Conservation (phyloP, 2,888 invertebrate genomes). For the Perithous albicinctus region DNA sequence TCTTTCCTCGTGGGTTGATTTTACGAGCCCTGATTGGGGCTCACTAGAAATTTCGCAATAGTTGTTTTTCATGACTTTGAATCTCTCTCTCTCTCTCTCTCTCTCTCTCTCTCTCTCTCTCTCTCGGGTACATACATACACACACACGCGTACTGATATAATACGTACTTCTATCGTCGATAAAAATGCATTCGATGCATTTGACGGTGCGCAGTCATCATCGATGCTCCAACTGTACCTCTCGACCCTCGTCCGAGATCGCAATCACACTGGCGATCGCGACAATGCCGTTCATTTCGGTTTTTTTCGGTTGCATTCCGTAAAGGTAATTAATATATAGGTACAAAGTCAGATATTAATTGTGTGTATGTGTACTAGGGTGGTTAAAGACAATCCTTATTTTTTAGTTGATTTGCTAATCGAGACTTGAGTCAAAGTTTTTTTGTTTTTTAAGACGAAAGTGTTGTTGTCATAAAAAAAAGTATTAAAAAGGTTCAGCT, state of each 20-base stretch:
- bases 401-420: no score
- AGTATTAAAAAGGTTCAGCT: no score
- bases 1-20: slow-evolving; percentile 65
- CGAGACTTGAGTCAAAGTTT: no score
- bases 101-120: slow-evolving; percentile 1
- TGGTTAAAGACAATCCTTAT: no score
- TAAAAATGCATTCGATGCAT: slow-evolving; percentile 42
- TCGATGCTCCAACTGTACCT: slow-evolving; percentile 18
- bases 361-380: slow-evolving; percentile 70
- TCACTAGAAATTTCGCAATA: slow-evolving; percentile 75
- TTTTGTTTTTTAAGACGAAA: no score
- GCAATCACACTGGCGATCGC: slow-evolving; percentile 38
- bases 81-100: slow-evolving; percentile 54
- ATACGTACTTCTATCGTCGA: slow-evolving; percentile 36
- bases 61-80: slow-evolving; percentile 70
- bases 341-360: slow-evolving; percentile 83
- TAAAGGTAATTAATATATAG: slow-evolving; percentile 81
- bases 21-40: slow-evolving; percentile 21
- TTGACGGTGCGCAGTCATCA: slow-evolving; percentile 44
- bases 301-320: slow-evolving; percentile 69
- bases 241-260: slow-evolving; percentile 4
- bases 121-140: not conserved
- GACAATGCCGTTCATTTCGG: slow-evolving; percentile 55
- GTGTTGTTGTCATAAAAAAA: no score
- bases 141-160: slow-evolving; percentile 10